These are phyloP conservation scores for Scaptomyza parva DNA, from an alignment of 2,888 invertebrate species.

Conservation along the genomic window DNA sequence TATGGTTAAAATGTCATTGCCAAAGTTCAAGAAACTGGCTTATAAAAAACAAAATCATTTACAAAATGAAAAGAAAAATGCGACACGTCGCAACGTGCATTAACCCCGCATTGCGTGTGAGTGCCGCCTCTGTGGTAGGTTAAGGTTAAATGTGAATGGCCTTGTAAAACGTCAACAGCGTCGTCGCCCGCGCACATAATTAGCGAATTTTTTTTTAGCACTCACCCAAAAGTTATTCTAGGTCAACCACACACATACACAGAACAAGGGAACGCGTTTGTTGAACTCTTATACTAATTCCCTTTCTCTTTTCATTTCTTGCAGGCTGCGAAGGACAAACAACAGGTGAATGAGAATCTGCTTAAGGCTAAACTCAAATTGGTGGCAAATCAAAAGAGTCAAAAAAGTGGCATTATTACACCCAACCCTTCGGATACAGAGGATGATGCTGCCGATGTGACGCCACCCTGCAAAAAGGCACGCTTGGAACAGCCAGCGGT, in stretches of 20 bases:
- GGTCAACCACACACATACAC: constrained; percentile 50
- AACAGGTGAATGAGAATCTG: constrained; percentile 76
- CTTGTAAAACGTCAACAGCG: constrained; percentile 39
- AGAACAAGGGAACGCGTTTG: constrained; percentile 49
- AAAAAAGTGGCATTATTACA: constrained; percentile 86
- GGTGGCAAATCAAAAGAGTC: constrained; percentile 64
- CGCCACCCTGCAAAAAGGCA: constrained; percentile 85
- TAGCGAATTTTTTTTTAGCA: constrained; percentile 44
- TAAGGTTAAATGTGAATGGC: constrained; percentile 75
- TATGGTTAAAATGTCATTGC: constrained; percentile 22
- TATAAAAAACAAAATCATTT: constrained; percentile 14
- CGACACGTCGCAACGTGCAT: constrained; percentile 42
- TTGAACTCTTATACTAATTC: constrained; percentile 55
- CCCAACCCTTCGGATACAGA: constrained; percentile 95
- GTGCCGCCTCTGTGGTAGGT: constrained; percentile 36
- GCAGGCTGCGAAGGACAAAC: constrained; percentile 68
- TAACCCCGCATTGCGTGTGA: constrained; percentile 50
- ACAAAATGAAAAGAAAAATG: constrained; percentile 14
- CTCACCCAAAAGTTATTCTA: constrained; percentile 63
- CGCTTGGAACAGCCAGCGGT: constrained; percentile 74
- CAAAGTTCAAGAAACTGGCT: constrained; percentile 58
- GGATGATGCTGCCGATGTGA: constrained; percentile 87
- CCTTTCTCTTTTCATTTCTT: constrained; percentile 18
- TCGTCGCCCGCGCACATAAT: constrained; percentile 54
- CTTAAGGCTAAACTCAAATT: constrained; percentile 78